Evolutionary conservation across 2,113 vertebrate genomes (phyloP), one percentile per base, ranked within the genome.

Genomic region (Podiceps cristatus): DNA sequence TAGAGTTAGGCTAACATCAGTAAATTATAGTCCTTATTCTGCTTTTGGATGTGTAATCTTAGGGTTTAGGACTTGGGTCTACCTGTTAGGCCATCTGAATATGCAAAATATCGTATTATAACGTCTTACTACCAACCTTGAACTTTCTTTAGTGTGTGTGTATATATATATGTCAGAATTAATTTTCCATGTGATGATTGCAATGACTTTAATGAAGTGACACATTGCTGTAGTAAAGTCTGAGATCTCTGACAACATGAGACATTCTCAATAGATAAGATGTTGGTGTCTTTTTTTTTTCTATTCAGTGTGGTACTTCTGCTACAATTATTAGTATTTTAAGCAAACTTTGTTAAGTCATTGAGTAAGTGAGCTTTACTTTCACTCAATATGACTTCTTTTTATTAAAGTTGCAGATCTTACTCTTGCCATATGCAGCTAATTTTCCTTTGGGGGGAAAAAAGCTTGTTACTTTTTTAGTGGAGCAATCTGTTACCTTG

Each of bases 401-500:
- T 92, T 98, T 93, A 88, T 96, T 95, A 90, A 92, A 96, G 94
- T 97, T 96, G 85, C 93, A 94, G 95, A 81, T 97, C 94, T 96
- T 96, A 92, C 86, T 98, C 96, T 91, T 95, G 88, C 96, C 96
- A 95, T 97, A 97, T 97, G 94, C 96, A 97, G 94, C 94, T 97
- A 94, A 97, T 97, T 96, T 97, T 97, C 96, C 87, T 96, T 92
- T 98, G 96, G 94, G 96, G 96, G 96, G 94, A 88, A 91, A 96
- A 97, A 96, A 88, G 88, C 92, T 94, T 95, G 59, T 96, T 97
- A 97, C 93, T 96, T 98, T 95, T 98, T 98, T 96, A 97, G 92
- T 96, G 92, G 92, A 96, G 93, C 95, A 97, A 97, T 96, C 96
- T 97, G 93, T 97, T 97, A 97, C 64, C 96, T 98, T 98, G 91